Conservation (phyloP, 2,113 vertebrate species). For the pig (Sus scrofa) region DNA sequence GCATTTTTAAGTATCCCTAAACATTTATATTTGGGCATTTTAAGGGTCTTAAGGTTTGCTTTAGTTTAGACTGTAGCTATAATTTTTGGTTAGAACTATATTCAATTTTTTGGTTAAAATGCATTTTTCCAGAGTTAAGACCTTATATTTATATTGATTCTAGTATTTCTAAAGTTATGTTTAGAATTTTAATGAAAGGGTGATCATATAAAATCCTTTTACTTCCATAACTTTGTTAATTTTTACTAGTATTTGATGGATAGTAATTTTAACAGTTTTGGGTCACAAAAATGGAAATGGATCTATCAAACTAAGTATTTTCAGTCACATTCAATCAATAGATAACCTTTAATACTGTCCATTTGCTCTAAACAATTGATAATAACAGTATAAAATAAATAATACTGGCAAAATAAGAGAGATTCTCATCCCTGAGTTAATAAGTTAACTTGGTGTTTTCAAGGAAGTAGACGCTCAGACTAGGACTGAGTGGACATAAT, state of each 20-base stretch:
- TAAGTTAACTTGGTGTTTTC: background rate
- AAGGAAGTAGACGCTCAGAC: background rate
- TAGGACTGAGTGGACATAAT: background rate
- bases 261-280: slow-evolving; percentile 29
- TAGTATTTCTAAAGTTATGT: background rate
- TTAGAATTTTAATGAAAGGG: slow-evolving; percentile 8
- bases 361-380: slow-evolving; percentile 15
- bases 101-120: slow-evolving; percentile 32
- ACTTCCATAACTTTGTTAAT: background rate
- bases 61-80: slow-evolving; percentile 1
- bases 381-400: slow-evolving; percentile 43
- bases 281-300: background rate
- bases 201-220: background rate
- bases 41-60: background rate
- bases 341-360: background rate
- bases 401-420: background rate
- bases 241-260: slow-evolving; percentile 4
- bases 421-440: background rate
- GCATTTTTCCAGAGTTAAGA: slow-evolving; percentile 35
- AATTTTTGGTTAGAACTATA: background rate
- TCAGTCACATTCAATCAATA: background rate
- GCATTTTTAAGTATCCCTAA: background rate
- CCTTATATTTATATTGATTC: slow-evolving; percentile 22
- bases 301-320: slow-evolving; percentile 43
- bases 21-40: slow-evolving; percentile 30